Evolutionary conservation across 1,140 invertebrate genomes (phyloP), one percentile per base, ranked within the genome.

Genomic region (Eumaeus atala): DNA sequence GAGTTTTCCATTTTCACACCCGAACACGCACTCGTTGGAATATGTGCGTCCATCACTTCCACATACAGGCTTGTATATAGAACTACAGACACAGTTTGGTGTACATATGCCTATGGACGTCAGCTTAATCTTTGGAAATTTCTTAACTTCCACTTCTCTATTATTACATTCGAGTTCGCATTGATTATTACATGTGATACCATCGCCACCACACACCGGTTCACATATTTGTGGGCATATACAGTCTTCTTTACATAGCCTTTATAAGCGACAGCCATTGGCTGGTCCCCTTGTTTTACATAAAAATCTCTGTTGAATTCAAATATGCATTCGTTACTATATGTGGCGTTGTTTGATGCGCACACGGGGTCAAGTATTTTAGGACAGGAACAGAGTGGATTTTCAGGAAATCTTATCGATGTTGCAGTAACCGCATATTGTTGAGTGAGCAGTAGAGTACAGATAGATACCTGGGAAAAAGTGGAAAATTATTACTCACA

Each of bases 161-260:
- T 62, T 64, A 37, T 71, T 62, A 51, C 80, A 82, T 0, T 69
- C 54, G 9, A 84, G 59, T 38, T 63, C 34, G 36, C 78, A 84
- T n/a, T 53, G 36, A 54, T 83, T 85, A 14, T 42, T 53, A 51
- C 77, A 79, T 6, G 76, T 76, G 1, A 44, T 58, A 11, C 61
- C 58, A 48, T 78, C 65, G 38, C 59, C 67, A 6, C 66, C 71
- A 60, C 80, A 85, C 5, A 85, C 67, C 5, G 80, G 78, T 1
- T 55, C 14, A 48, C 68, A 72, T 0, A 58, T 36, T 8, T 37
- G 5, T 4, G 49, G 21, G 12, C 66, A 72, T 9, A 11, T 35
- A 16, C 61, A 74, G 40, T 89, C 9, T 37, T 38, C 90, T 68
- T 92, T 94, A 48, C 89, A 92, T 51, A 88, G 92, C 95, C 60